Percentiles rank a stretch among this genome's conserved stretches.
These are phyloP conservation scores for Bombus sylvicola DNA, from an alignment of 1,140 invertebrate genomes.

Conservation along the genomic window DNA sequence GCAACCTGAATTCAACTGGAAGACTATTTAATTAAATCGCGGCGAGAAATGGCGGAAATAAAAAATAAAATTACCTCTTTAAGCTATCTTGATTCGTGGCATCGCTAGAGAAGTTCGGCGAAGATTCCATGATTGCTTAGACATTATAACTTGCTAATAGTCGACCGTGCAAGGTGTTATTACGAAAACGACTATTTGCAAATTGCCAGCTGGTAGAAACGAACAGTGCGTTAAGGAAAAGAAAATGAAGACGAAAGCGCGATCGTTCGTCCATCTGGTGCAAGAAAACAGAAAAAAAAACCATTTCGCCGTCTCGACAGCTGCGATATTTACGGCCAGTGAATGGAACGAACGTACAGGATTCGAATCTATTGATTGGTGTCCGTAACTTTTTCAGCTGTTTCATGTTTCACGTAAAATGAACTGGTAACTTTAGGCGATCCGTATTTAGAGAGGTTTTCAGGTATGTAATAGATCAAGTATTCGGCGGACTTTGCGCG, in stretches of 20 bases:
- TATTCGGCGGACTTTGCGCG: neutral
- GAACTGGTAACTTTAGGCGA: neutral
- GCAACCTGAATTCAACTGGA: neutral
- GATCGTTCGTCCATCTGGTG: neutral
- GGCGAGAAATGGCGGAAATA: slow-evolving; percentile 30
- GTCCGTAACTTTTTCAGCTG: neutral
- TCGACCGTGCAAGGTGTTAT: slow-evolving; percentile 22
- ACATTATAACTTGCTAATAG: slow-evolving; percentile 64
- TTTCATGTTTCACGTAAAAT: neutral
- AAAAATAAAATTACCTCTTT: slow-evolving; percentile 69
- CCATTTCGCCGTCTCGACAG: slow-evolving; percentile 15
- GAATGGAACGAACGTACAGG: slow-evolving; percentile 5
- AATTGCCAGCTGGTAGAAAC: slow-evolving; percentile 43
- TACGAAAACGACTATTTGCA: slow-evolving; percentile 49
- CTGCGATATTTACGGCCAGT: slow-evolving; percentile 14
- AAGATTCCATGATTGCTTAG: slow-evolving; percentile 68
- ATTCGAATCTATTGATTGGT: neutral
- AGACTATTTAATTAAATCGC: slow-evolving; percentile 1
- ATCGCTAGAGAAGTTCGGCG: slow-evolving; percentile 58
- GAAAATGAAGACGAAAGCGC: neutral
- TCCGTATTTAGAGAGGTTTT: neutral
- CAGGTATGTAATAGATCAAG: neutral
- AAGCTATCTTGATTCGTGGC: slow-evolving; percentile 61
- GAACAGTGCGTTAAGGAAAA: slow-evolving; percentile 19
- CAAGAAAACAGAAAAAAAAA: neutral